These are phyloP conservation scores for Agrotis exclamationis DNA, from an alignment of 2,888 invertebrate species.

Conservation along the genomic window DNA sequence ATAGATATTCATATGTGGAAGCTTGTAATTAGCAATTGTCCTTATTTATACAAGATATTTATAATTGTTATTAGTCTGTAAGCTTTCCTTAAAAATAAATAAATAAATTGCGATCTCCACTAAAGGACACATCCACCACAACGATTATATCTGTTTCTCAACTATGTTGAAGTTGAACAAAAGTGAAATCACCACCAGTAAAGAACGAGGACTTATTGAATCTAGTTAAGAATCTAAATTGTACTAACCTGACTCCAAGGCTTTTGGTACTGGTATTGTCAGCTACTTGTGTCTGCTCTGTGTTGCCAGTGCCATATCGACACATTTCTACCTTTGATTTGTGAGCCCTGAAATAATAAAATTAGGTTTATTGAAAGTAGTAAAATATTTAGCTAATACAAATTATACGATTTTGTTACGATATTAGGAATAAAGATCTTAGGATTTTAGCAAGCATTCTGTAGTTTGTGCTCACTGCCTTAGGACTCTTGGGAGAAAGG, in stretches of 20 bases:
- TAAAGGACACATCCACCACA: too few relatives aligned
- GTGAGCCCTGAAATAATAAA: constrained; percentile 79
- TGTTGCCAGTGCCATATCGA: constrained; percentile 84
- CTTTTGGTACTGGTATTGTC: constrained; percentile 85
- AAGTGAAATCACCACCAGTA: neutral
- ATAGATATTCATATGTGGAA: too few relatives aligned
- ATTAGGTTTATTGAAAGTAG: neutral
- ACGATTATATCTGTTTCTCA: neutral
- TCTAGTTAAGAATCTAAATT: neutral
- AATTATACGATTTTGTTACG: neutral
- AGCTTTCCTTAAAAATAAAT: too few relatives aligned
- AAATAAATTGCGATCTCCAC: too few relatives aligned
- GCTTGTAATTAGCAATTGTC: too few relatives aligned
- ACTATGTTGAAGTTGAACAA: neutral
- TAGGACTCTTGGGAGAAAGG: too few relatives aligned
- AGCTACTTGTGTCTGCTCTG: constrained; percentile 83
- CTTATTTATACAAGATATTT: too few relatives aligned
- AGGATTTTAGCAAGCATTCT: too few relatives aligned
- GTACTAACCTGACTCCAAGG: constrained; percentile 80
- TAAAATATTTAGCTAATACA: neutral
- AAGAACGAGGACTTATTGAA: neutral
- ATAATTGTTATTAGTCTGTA: too few relatives aligned
- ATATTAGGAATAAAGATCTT: neutral
- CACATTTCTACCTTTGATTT: constrained; percentile 84
- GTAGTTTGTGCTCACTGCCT: neutral